phyloP scores from a whole-genome alignment of 2,888 invertebrate genomes.

The Mesorhabditis sp. region DNA sequence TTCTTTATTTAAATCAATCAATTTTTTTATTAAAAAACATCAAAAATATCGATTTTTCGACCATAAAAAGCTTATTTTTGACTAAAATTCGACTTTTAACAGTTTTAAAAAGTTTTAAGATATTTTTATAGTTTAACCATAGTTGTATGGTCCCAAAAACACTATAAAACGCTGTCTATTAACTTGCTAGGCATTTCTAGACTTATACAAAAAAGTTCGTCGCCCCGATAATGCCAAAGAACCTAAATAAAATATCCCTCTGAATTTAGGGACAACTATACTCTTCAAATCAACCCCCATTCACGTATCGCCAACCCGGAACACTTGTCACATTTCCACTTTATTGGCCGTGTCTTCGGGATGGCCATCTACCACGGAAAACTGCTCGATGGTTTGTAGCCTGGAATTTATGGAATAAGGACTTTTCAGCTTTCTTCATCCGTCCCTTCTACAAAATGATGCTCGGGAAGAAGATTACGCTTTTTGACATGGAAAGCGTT shows the following conservation, averaged over 20 bases:
- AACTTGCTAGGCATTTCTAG: too few species aligned
- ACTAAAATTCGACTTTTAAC: too few species aligned
- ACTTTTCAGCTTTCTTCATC: conserved; percentile 81
- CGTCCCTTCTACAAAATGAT: conserved; percentile 99
- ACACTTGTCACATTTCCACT: conserved; percentile 94
- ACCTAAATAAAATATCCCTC: too few species aligned
- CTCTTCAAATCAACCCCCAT: conserved; percentile 94
- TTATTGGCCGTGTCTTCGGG: conserved; percentile 93
- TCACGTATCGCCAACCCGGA: conserved; percentile 96
- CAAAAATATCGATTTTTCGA: not conserved
- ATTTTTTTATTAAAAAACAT: conserved; percentile 5
- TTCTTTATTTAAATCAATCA: not conserved
- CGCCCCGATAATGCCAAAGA: too few species aligned
- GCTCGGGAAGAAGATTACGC: conserved; percentile 84
- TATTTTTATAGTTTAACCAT: too few species aligned
- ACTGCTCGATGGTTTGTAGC: conserved; percentile 77
- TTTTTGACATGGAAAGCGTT: conserved; percentile 97
- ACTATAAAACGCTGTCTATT: too few species aligned
- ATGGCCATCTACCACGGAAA: conserved; percentile 99
- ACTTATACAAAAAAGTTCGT: too few species aligned
- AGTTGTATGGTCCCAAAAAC: too few species aligned
- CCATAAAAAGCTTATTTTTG: too few species aligned
- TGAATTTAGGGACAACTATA: conserved; percentile 82
- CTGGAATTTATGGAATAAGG: too few species aligned
- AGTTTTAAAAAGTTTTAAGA: not conserved